phyloP scores from a whole-genome alignment of 1,140 invertebrate genomes.

The Galendromus occidentalis region DNA sequence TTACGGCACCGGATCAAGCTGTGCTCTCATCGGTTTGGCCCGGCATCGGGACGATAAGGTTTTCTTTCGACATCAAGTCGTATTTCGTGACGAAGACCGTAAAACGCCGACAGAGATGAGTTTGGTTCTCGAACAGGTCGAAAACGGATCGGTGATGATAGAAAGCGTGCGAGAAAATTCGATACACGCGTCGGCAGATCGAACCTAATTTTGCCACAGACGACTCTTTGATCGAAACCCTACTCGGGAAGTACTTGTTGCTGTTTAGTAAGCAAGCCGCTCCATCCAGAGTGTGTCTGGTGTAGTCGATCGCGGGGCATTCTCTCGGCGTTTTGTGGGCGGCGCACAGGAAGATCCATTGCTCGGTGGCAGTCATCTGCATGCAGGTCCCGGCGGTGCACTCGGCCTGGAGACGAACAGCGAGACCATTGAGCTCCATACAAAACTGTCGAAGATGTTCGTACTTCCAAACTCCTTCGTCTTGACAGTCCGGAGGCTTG shows the following conservation, averaged over 20 bases:
- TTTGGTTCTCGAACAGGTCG: slow-evolving; percentile 94
- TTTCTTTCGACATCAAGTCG: slow-evolving; percentile 92
- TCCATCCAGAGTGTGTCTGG: slow-evolving; percentile 94
- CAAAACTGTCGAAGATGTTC: slow-evolving; percentile 97
- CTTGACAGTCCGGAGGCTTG: slow-evolving; percentile 84
- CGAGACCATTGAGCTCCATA: slow-evolving; percentile 93
- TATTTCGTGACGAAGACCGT: slow-evolving; percentile 97
- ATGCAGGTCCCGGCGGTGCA: slow-evolving; percentile 90
- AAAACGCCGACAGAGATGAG: slow-evolving; percentile 82
- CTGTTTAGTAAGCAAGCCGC: slow-evolving; percentile 95
- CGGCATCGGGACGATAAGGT: slow-evolving; percentile 90
- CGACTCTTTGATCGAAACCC: slow-evolving; percentile 95
- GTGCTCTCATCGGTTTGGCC: slow-evolving; percentile 40
- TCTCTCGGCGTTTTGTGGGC: slow-evolving; percentile 99
- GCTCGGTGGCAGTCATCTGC: slow-evolving; percentile 99
- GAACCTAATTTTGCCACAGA: slow-evolving; percentile 94
- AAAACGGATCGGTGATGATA: slow-evolving; percentile 93
- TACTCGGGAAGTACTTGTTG: slow-evolving; percentile 99
- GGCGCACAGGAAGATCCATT: slow-evolving; percentile 99
- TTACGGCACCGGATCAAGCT: slow-evolving; percentile 49
- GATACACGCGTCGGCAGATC: slow-evolving; percentile 89
- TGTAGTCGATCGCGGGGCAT: slow-evolving; percentile 98
- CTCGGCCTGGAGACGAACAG: slow-evolving; percentile 74
- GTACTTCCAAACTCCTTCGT: slow-evolving; percentile 99
- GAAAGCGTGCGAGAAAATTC: slow-evolving; percentile 98